phyloP scores from a whole-genome alignment of 2,888 invertebrate species.

The Drosophila prolongata region DNA sequence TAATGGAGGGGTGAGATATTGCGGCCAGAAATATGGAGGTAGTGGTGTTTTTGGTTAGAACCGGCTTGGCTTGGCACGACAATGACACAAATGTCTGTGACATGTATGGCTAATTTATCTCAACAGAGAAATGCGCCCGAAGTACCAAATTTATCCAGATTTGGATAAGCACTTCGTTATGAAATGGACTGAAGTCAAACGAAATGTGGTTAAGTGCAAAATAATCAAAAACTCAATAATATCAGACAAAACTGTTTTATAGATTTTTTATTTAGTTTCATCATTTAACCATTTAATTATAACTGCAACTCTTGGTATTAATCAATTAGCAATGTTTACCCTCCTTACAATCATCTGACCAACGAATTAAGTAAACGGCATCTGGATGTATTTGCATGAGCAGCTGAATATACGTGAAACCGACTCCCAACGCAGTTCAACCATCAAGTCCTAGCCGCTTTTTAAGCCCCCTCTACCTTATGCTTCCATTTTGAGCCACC shows the following conservation, averaged over 20 bases:
- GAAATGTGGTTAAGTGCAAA: background rate
- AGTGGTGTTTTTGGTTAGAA: slow-evolving; percentile 3
- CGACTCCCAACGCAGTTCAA: slow-evolving; percentile 17
- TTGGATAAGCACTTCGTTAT: background rate
- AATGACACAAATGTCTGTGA: slow-evolving; percentile 67
- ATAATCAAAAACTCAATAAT: background rate
- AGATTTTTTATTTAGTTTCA: no score
- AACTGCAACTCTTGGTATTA: background rate
- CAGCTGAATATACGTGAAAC: slow-evolving; percentile 12
- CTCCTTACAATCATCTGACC: slow-evolving; percentile 1
- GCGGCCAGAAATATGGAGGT: slow-evolving; percentile 13
- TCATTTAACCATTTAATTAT: background rate
- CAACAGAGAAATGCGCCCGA: slow-evolving; percentile 9
- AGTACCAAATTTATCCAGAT: background rate
- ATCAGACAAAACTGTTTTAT: background rate
- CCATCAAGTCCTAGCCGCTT: slow-evolving; percentile 21
- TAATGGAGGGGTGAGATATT: background rate
- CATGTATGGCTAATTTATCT: slow-evolving; percentile 67
- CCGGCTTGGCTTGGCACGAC: slow-evolving; percentile 26
- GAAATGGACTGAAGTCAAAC: background rate
- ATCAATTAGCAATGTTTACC: slow-evolving; percentile 10
- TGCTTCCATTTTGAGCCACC: slow-evolving; percentile 2
- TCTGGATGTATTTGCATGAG: slow-evolving; percentile 24
- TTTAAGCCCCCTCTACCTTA: slow-evolving; percentile 13
- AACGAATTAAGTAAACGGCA: slow-evolving; percentile 24